Evolutionary conservation across 2,113 vertebrate species (phyloP).

Genomic region (Callocephalon fimbriatum): DNA sequence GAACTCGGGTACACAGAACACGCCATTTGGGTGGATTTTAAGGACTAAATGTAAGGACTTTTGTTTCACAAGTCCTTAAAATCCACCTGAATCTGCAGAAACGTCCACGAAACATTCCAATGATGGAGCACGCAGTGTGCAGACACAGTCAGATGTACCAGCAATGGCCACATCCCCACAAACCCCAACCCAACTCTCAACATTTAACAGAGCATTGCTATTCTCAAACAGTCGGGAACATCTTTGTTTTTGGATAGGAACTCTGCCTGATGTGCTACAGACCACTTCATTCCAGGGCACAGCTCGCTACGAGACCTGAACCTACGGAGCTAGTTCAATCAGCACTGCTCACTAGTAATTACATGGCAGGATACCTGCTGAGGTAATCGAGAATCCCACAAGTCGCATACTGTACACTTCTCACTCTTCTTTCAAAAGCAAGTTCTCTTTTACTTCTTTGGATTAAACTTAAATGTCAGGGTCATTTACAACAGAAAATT

Average conservation of each 20-base stretch:
- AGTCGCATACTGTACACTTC: slow-evolving; percentile 25
- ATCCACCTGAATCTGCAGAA: not conserved
- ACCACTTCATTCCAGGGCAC: slow-evolving; percentile 42
- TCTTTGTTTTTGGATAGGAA: not conserved
- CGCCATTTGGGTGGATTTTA: not conserved
- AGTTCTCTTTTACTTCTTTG: slow-evolving; percentile 55
- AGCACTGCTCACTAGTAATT: slow-evolving; percentile 34
- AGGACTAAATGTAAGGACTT: not conserved
- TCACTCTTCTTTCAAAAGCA: slow-evolving; percentile 58
- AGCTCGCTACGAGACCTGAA: slow-evolving; percentile 33
- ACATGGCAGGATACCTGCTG: slow-evolving; percentile 70
- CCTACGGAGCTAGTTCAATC: slow-evolving; percentile 8
- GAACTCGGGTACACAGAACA: not conserved
- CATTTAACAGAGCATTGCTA: not conserved
- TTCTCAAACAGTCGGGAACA: not conserved
- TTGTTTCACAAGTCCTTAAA: not conserved
- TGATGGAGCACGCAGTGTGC: not conserved
- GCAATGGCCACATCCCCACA: not conserved
- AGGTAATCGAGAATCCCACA: slow-evolving; percentile 53
- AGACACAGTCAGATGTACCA: not conserved
- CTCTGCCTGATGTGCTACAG: not conserved
- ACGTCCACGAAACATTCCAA: slow-evolving; percentile 26
- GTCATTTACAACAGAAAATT: not conserved
- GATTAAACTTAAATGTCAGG: slow-evolving; percentile 44
- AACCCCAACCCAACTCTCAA: not conserved